Conservation (phyloP, 2,797 vertebrate genomes). For the Sebastes nivosus region DNA sequence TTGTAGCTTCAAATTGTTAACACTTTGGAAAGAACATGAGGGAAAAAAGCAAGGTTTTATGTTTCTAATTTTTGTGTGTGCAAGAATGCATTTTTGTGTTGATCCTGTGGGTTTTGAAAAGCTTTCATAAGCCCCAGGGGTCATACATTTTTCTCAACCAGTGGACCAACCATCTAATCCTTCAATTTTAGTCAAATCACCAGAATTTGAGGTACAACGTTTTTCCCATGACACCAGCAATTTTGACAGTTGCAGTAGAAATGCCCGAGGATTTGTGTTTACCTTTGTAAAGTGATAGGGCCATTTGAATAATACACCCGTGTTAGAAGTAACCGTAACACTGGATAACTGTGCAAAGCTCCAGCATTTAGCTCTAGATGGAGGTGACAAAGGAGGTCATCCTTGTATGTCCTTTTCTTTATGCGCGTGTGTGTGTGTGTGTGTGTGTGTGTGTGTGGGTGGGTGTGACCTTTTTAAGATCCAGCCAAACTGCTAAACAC, state of each 20-base stretch:
- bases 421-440: conserved; percentile 22
- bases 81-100: conserved; percentile 10
- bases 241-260: conserved; percentile 1
- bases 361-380: not conserved
- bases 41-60: not conserved
- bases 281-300: not conserved
- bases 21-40: not conserved
- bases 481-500: conserved; percentile 82
- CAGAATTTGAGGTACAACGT: not conserved
- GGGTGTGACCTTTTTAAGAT: conserved; percentile 84
- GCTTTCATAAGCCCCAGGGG: not conserved
- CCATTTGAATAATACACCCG: not conserved
- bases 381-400: conserved; percentile 38
- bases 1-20: not conserved
- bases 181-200: conserved; percentile 16
- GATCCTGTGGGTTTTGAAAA: conserved; percentile 10
- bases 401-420: conserved; percentile 17
- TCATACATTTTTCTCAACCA: conserved; percentile 1
- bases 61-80: conserved; percentile 18
- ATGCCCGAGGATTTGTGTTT: not conserved
- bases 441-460: conserved; percentile 11
- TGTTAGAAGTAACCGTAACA: not conserved
- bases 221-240: conserved; percentile 10
- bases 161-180: conserved; percentile 1
- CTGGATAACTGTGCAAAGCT: not conserved